Percentiles rank a stretch among this genome's conserved stretches.
These are phyloP conservation scores for Aleadryas rufinucha DNA, from an alignment of 2,113 vertebrate genomes.

Conservation along the genomic window DNA sequence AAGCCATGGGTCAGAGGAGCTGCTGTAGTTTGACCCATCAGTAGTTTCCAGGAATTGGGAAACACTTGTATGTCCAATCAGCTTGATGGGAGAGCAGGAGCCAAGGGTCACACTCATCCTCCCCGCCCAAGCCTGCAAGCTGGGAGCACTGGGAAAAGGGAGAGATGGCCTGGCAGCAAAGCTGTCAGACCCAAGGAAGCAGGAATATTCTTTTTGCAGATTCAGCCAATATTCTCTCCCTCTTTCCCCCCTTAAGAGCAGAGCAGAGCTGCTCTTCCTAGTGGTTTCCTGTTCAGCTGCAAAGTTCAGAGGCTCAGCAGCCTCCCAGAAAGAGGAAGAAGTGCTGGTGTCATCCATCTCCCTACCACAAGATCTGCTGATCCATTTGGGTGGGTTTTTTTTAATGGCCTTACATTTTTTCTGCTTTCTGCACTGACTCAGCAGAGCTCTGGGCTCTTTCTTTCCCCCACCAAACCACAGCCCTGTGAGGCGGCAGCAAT, in stretches of 20 bases:
- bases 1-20: neutral
- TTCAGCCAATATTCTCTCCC: neutral
- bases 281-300: neutral
- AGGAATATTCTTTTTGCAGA: neutral
- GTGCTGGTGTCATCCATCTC: neutral
- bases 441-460: neutral
- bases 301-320: neutral
- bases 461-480: constrained; percentile 9
- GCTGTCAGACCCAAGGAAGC: neutral
- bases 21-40: neutral
- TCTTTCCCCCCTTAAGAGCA: neutral
- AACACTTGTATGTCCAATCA: neutral
- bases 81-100: neutral
- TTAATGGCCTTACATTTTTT: neutral
- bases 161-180: neutral
- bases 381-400: neutral
- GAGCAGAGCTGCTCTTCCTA: neutral
- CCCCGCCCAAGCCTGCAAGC: neutral
- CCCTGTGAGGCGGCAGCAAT: neutral
- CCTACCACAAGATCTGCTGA: neutral
- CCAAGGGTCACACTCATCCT: neutral
- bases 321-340: neutral
- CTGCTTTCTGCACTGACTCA: neutral
- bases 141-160: neutral
- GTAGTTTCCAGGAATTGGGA: neutral